Evolutionary conservation across 2,797 vertebrate species (phyloP).

Genomic region (Hybognathus amarus): DNA sequence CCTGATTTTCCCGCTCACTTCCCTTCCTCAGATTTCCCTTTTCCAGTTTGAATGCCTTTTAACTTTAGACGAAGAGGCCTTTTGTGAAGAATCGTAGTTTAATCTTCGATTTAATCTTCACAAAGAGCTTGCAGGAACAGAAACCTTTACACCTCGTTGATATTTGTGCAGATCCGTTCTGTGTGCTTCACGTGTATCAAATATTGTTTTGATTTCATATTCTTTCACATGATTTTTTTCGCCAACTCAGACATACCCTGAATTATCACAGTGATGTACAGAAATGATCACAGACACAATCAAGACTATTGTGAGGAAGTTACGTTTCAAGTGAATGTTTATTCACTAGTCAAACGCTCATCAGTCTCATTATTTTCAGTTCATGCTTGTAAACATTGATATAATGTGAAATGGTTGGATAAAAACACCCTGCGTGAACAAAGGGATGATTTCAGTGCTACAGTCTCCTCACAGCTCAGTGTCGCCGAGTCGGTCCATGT

Average conservation of each 20-base stretch:
- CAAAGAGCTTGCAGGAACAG: not conserved
- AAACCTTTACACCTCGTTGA: not conserved
- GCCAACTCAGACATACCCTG: not conserved
- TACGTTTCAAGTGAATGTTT: constrained; percentile 76
- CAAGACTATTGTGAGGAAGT: constrained; percentile 59
- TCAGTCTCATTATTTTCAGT: constrained; percentile 45
- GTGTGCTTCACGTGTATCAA: not conserved
- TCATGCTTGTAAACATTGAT: not conserved
- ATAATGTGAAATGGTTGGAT: constrained; percentile 2
- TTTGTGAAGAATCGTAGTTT: not conserved
- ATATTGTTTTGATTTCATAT: not conserved
- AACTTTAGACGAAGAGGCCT: not conserved
- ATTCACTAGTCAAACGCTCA: constrained; percentile 57
- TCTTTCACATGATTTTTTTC: not conserved
- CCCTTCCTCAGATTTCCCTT: not conserved
- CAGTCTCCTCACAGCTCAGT: constrained; percentile 90
- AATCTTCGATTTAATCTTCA: not conserved
- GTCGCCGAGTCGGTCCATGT: constrained; percentile 96
- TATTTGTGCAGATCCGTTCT: not conserved
- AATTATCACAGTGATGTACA: not conserved
- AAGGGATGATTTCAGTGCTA: constrained; percentile 32
- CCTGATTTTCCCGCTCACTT: constrained; percentile 7
- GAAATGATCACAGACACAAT: constrained; percentile 26
- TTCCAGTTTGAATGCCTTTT: not conserved
- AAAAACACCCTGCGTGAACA: not conserved